These are phyloP conservation scores for Beaufortia kweichowensis DNA, from an alignment of 2,113 vertebrate genomes.

Conservation along the genomic window DNA sequence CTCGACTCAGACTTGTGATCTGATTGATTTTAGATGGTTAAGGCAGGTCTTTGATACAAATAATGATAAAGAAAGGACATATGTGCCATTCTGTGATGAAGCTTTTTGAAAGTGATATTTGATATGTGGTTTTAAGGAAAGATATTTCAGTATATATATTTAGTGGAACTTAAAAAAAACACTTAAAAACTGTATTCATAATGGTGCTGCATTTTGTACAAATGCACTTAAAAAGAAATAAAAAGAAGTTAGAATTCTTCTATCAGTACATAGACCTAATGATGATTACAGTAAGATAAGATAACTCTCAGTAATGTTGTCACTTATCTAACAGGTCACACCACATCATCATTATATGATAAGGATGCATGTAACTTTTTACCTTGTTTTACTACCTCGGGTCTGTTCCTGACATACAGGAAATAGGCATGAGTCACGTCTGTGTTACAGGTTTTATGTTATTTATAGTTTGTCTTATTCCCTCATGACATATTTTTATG, in stretches of 20 bases:
- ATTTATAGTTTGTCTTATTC: slow-evolving; percentile 30
- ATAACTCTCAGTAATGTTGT: background rate
- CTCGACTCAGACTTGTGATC: background rate
- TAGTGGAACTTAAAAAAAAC: background rate
- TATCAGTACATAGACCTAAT: background rate
- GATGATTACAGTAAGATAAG: background rate
- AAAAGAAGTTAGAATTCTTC: background rate
- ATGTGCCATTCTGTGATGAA: no score
- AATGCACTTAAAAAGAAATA: background rate
- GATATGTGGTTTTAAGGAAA: no score
- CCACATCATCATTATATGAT: background rate
- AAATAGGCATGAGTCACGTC: slow-evolving; percentile 28
- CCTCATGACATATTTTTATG: background rate
- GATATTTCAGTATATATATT: no score
- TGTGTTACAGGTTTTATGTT: slow-evolving; percentile 6
- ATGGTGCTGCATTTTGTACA: background rate
- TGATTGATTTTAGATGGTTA: background rate
- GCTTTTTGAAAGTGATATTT: no score
- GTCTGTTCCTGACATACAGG: slow-evolving; percentile 11
- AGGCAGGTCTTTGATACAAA: background rate
- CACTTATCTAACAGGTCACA: background rate
- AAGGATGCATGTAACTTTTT: background rate
- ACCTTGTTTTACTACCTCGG: background rate
- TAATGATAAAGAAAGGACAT: background rate
- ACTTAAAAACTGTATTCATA: background rate